Evolutionary conservation across 2,797 vertebrate species (phyloP).

Genomic region (Channa striata): DNA sequence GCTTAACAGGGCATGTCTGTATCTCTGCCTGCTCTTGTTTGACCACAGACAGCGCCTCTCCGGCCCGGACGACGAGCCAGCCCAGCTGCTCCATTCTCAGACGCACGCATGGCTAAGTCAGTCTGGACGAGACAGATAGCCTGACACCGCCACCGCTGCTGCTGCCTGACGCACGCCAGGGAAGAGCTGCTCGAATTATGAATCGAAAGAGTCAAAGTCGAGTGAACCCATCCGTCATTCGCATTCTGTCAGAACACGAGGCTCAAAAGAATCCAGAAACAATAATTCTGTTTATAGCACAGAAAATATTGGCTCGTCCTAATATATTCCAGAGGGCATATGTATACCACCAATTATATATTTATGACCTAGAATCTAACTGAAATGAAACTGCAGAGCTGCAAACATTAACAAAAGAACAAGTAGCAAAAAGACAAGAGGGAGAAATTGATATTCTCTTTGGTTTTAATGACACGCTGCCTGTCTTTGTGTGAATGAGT

Average conservation of each 20-base stretch:
- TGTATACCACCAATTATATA: not conserved
- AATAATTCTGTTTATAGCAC: constrained; percentile 6
- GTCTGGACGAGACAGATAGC: constrained; percentile 76
- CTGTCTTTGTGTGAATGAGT: not conserved
- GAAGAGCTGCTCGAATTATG: constrained; percentile 56
- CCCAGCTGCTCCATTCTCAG: constrained; percentile 72
- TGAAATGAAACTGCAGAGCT: not conserved
- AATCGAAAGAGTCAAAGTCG: constrained; percentile 42
- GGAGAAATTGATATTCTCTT: not conserved
- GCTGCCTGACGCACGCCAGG: constrained; percentile 24
- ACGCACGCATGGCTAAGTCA: constrained; percentile 66
- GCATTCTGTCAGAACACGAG: constrained; percentile 31
- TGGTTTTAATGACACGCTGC: not conserved
- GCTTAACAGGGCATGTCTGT: constrained; percentile 65
- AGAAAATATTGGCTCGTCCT: not conserved
- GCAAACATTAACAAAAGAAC: not conserved
- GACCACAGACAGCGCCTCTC: constrained; percentile 72
- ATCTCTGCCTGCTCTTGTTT: constrained; percentile 69
- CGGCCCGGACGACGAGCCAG: constrained; percentile 55
- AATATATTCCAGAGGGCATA: not conserved
- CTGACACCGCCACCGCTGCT: constrained; percentile 40
- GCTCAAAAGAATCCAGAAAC: constrained; percentile 10
- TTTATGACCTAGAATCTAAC: not conserved
- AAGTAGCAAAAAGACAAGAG: not conserved
- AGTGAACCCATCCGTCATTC: constrained; percentile 28